Evolutionary conservation across 2,797 vertebrate species (phyloP).

Genomic region (Cossypha heuglini): DNA sequence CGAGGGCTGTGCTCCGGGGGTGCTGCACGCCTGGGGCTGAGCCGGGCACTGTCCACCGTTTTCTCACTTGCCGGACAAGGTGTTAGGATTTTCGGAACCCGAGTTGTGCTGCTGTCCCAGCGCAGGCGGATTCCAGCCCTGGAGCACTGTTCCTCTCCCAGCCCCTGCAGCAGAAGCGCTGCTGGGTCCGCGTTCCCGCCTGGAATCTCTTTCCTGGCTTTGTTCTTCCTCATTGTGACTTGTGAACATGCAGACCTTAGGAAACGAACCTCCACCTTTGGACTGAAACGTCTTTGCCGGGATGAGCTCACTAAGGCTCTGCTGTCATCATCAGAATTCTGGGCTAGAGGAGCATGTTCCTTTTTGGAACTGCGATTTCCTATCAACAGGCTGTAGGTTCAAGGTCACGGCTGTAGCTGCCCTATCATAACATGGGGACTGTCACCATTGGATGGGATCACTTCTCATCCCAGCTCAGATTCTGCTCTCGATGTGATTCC

Average conservation of each 20-base stretch:
- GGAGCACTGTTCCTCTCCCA: background rate
- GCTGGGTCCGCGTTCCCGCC: background rate
- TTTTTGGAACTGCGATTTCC: background rate
- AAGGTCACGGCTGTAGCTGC: rapidly evolving
- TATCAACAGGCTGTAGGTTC: background rate
- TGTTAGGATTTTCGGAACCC: rapidly evolving
- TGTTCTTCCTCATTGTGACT: background rate
- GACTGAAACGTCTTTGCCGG: background rate
- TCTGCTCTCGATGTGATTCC: background rate
- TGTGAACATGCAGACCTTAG: background rate
- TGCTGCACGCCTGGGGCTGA: background rate
- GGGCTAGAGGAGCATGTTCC: background rate
- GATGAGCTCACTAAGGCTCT: background rate
- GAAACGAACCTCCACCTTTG: background rate
- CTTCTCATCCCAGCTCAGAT: background rate
- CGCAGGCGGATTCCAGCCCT: background rate
- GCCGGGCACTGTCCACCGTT: background rate
- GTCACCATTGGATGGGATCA: rapidly evolving
- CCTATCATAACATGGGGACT: rapidly evolving
- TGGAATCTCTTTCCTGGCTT: background rate
- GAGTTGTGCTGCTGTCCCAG: background rate
- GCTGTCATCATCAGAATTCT: background rate
- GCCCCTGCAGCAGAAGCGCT: background rate
- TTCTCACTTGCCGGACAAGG: background rate
- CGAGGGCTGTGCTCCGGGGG: rapidly evolving